Evolutionary conservation across 2,113 vertebrate species (phyloP), one percentile per base, ranked within the genome.

Genomic region (Galeopterus variegatus): DNA sequence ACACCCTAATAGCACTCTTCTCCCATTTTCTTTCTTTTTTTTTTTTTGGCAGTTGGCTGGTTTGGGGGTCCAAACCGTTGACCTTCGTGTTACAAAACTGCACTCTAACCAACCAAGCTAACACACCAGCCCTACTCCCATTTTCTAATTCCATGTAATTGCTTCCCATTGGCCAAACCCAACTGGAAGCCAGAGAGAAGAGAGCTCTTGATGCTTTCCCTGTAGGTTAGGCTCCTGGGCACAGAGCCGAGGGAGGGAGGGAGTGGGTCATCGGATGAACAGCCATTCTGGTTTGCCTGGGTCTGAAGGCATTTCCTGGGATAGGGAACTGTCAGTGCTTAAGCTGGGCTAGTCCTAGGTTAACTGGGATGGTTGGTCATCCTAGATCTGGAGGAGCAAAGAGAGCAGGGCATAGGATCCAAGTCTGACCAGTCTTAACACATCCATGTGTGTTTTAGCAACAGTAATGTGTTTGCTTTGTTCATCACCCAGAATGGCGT

Each of bases 171-270:
- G 69, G 11, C 45, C 18, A 88, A 48, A n/a, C 41, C 41, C 17
- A 72, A 3, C n/a, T 33, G 69, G 73, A 89, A 86, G 31, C 60
- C 50, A 79, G 41, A 64, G 33, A 76, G 58, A 85, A 58, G 33
- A 75, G 4, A 58, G 15, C 60, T 24, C 23, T n/a, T 3, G 4
- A 13, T 1, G 0, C 2, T 21, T 24, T 64, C 33, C 1, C 0
- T 23, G 10, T 21, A 58, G 31, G 8, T 6, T 31, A 54, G 33
- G 15, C 6, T 88, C 67, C 18, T 14, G 18, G 33, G 36, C 17
- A 54, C 18, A 36, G 15, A 33, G 62, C 50, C 85, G 65, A 70
- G 2, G 60, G 1, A 3, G 8, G 73, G 6, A 4, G 36, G 14
- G 8, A 50, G 18, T 36, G 5, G 41, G 36, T 50, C 26, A 8